A percentile compares a stretch with the other conserved stretches of the same genome.
phyloP scores from a whole-genome alignment of 2,797 vertebrate genomes.

The Avahi laniger region DNA sequence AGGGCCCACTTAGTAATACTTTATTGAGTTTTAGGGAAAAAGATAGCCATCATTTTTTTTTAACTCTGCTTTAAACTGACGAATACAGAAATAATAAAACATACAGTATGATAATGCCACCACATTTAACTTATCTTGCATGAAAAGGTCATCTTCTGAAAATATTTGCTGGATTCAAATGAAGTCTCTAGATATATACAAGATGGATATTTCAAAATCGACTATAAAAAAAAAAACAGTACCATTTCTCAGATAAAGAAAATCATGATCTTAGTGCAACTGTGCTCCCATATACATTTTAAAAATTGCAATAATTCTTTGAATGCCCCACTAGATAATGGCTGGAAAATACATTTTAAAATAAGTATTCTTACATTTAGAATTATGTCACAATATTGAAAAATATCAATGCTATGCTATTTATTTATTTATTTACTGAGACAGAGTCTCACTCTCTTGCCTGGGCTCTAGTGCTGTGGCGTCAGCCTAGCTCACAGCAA shows the following conservation, averaged over 20 bases:
- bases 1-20: constrained; percentile 50
- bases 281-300: background rate
- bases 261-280: background rate
- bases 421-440: no score
- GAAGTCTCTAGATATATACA: constrained; percentile 63
- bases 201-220: constrained; percentile 62
- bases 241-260: constrained; percentile 3
- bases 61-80: constrained; percentile 34
- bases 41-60: constrained; percentile 57
- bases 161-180: constrained; percentile 73
- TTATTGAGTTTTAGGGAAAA: constrained; percentile 60
- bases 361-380: background rate
- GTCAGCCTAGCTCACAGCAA: no score
- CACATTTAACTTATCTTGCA: constrained; percentile 75
- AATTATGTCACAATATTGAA: background rate
- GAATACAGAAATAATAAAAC: constrained; percentile 78
- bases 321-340: background rate
- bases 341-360: background rate
- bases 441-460: no score
- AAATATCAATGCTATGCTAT: background rate
- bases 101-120: constrained; percentile 73
- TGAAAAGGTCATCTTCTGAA: constrained; percentile 77
- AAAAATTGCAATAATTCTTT: constrained; percentile 2
- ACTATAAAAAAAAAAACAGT: constrained; percentile 52
- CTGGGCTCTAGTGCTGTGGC: no score